These are phyloP conservation scores for Anas flavirostris DNA, from an alignment of 2,797 vertebrate genomes.

Conservation along the genomic window DNA sequence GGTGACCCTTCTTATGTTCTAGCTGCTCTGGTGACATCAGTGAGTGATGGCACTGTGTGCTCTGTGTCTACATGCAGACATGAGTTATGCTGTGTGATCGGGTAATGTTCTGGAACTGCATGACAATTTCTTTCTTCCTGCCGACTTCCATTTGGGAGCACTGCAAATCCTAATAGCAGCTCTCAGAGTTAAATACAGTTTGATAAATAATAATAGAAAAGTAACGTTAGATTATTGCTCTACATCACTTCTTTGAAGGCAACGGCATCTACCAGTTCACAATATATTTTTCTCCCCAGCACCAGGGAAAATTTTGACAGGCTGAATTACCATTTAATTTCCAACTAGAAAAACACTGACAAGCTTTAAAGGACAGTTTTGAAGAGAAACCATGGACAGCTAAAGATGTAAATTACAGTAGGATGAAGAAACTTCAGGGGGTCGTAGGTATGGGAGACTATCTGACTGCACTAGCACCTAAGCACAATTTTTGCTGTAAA, in stretches of 20 bases:
- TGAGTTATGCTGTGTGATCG: constrained; percentile 24
- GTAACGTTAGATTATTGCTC: constrained; percentile 48
- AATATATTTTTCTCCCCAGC: background rate
- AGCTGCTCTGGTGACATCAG: constrained; percentile 23
- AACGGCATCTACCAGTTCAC: constrained; percentile 4
- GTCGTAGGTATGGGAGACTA: background rate
- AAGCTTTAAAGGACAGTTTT: constrained; percentile 26
- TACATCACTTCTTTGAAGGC: constrained; percentile 47
- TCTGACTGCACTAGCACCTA: background rate
- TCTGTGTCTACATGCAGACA: constrained; percentile 35
- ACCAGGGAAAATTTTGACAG: constrained; percentile 18
- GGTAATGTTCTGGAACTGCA: constrained; percentile 59
- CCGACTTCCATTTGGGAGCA: constrained; percentile 52
- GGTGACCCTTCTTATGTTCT: constrained; percentile 61
- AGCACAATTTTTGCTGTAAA: background rate
- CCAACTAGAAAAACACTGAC: background rate
- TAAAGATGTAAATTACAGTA: constrained; percentile 2
- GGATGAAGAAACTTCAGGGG: background rate
- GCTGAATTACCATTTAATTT: constrained; percentile 47
- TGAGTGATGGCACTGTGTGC: constrained; percentile 38
- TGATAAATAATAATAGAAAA: constrained; percentile 75
- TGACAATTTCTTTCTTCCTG: constrained; percentile 20
- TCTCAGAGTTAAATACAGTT: constrained; percentile 66
- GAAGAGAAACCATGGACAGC: background rate
- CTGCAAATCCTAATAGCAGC: constrained; percentile 38